Conservation (phyloP, 1,140 invertebrate genomes). For the Tetragnatha versicolor region DNA sequence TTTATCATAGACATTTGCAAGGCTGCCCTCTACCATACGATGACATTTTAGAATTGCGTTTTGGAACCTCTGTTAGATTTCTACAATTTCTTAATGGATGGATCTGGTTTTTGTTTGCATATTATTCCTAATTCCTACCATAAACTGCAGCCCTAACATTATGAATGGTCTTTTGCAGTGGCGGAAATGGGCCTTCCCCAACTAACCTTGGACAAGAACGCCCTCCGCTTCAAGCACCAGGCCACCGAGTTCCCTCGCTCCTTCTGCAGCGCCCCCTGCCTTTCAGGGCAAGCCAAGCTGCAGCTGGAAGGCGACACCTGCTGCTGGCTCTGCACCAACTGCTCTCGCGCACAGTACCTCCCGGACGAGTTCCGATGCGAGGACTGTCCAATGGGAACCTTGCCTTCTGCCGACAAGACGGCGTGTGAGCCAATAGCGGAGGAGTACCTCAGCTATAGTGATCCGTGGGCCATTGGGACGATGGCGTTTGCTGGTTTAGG, state of each 20-base stretch:
- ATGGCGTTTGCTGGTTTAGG: conserved; percentile 73
- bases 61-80: too few species aligned
- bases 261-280: conserved; percentile 66
- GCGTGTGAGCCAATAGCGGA: conserved; percentile 67
- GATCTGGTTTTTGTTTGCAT: too few species aligned
- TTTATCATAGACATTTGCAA: too few species aligned
- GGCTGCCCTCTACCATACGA: too few species aligned
- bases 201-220: conserved; percentile 62
- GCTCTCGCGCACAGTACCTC: conserved; percentile 71
- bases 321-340: conserved; percentile 72
- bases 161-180: too few species aligned
- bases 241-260: conserved; percentile 63
- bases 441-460: conserved; percentile 68
- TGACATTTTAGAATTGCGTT: too few species aligned
- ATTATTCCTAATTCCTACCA: too few species aligned
- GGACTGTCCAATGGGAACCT: conserved; percentile 68
- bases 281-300: conserved; percentile 59
- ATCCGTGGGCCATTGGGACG: conserved; percentile 69
- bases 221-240: conserved; percentile 62
- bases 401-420: conserved; percentile 62
- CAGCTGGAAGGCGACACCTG: conserved; percentile 67
- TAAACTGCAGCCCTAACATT: too few species aligned
- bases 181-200: conserved; percentile 61
- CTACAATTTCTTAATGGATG: too few species aligned
- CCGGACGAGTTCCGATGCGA: conserved; percentile 71